A percentile compares a stretch with the other conserved stretches of the same genome.
Evolutionary conservation across 1,140 invertebrate genomes (phyloP).

Genomic region (Schmidtea mediterranea): DNA sequence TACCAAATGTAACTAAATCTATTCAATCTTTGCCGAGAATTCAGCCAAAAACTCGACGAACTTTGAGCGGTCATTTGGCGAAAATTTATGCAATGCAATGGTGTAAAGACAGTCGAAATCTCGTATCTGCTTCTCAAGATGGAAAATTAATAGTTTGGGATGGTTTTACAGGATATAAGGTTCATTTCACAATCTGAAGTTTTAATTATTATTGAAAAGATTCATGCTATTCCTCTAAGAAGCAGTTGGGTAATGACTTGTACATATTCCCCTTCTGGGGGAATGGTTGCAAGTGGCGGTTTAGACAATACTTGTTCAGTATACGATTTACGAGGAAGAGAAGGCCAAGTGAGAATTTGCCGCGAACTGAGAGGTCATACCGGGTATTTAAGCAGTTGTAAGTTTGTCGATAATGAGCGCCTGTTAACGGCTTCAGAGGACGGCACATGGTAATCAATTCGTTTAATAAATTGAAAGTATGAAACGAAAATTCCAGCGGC

Average conservation of each 20-base stretch:
- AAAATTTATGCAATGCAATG: not conserved
- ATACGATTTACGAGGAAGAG: not conserved
- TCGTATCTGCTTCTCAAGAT: not conserved
- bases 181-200: no score
- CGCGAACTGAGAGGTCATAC: no score
- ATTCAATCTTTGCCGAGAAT: no score
- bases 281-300: not conserved
- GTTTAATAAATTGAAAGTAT: no score
- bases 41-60: not conserved
- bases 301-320: conserved; percentile 1
- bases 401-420: no score
- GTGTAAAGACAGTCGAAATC: not conserved
- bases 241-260: conserved; percentile 1
- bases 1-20: no score
- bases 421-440: no score
- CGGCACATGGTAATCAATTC: no score
- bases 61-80: not conserved
- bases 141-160: not conserved
- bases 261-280: not conserved
- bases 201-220: no score
- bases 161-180: not conserved
- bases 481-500: no score
- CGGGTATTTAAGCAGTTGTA: no score
- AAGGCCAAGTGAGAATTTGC: no score
- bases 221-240: not conserved